A percentile compares a stretch with the other conserved stretches of the same genome.
phyloP scores from a whole-genome alignment of 2,113 vertebrate genomes.

The Siphamia tubifer region DNA sequence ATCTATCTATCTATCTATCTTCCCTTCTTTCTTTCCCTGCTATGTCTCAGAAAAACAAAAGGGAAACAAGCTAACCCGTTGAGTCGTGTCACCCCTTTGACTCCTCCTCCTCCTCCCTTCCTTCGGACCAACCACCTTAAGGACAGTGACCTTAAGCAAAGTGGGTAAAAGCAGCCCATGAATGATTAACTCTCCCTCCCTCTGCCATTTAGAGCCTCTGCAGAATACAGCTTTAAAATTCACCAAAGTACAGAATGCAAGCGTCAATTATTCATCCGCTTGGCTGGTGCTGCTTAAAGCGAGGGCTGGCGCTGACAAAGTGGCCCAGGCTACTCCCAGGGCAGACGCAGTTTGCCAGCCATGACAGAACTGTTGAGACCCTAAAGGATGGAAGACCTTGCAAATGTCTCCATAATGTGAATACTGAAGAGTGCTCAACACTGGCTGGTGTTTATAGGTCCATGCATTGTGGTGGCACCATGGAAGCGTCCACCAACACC shows the following conservation, averaged over 20 bases:
- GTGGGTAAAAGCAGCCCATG: slow-evolving; percentile 77
- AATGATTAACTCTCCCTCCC: slow-evolving; percentile 76
- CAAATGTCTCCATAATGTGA: not conserved
- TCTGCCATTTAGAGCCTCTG: slow-evolving; percentile 78
- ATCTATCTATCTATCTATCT: too few relatives aligned
- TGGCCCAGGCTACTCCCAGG: slow-evolving; percentile 51
- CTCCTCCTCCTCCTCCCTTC: slow-evolving; percentile 18
- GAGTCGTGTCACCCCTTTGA: slow-evolving; percentile 9
- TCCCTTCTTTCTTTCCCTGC: not conserved
- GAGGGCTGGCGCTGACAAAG: slow-evolving; percentile 62
- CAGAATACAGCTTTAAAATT: slow-evolving; percentile 79
- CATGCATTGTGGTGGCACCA: not conserved
- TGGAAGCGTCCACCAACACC: not conserved
- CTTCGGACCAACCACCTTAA: slow-evolving; percentile 43
- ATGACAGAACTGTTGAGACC: slow-evolving; percentile 49
- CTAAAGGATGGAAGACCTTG: not conserved
- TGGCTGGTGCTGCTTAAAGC: slow-evolving; percentile 53
- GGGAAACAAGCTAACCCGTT: slow-evolving; percentile 38
- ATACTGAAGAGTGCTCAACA: not conserved
- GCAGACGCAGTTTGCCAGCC: slow-evolving; percentile 36
- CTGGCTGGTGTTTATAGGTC: not conserved
- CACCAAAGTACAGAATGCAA: slow-evolving; percentile 78
- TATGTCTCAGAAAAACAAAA: not conserved
- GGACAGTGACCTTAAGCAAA: slow-evolving; percentile 76
- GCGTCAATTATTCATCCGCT: slow-evolving; percentile 79